phyloP scores from a whole-genome alignment of 2,797 vertebrate genomes.

The Simalia tracyae region DNA sequence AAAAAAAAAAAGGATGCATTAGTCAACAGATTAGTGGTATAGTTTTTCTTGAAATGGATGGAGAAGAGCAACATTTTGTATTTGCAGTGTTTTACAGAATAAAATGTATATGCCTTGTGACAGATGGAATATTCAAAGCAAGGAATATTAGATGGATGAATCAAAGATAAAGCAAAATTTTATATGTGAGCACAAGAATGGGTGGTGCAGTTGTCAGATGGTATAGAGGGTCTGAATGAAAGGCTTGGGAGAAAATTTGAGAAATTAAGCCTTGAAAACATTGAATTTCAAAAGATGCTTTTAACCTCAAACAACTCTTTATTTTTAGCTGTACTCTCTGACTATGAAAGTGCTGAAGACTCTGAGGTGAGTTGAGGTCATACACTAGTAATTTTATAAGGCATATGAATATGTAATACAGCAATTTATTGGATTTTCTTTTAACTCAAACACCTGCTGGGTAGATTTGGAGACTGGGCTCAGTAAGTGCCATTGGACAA shows the following conservation, averaged over 20 bases:
- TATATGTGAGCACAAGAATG: background rate
- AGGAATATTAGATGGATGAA: background rate
- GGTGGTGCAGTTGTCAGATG: background rate
- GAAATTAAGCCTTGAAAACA: background rate
- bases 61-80: background rate
- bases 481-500: background rate
- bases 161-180: background rate
- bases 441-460: background rate
- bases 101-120: background rate
- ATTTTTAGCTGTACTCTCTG: constrained; percentile 88
- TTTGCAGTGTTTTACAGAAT: background rate
- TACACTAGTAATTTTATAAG: rapidly evolving
- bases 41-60: background rate
- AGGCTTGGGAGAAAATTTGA: background rate
- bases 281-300: background rate
- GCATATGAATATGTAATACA: background rate
- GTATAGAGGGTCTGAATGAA: background rate
- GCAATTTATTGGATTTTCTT: background rate
- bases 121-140: background rate
- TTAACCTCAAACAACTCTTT: constrained; percentile 35
- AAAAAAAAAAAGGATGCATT: background rate
- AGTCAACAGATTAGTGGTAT: background rate
- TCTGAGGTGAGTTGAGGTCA: constrained; percentile 81
- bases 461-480: background rate
- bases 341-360: constrained; percentile 94